phyloP scores from a whole-genome alignment of 2,797 vertebrate species.

The Morus bassanus region DNA sequence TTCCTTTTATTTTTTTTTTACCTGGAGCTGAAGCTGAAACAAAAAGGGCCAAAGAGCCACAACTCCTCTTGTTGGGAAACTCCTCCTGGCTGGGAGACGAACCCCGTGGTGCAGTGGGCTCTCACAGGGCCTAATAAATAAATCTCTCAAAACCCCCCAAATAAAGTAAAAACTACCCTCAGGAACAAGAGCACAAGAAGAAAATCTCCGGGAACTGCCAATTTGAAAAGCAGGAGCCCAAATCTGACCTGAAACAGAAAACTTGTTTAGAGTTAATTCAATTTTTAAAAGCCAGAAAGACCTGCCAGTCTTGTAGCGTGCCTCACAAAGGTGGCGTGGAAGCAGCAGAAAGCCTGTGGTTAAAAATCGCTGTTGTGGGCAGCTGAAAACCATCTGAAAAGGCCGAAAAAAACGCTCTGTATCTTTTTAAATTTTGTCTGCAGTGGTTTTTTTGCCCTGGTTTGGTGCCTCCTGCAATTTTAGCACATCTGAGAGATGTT shows the following conservation, averaged over 20 bases:
- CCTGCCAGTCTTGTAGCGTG: background rate
- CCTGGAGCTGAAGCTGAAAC: background rate
- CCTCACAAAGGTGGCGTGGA: background rate
- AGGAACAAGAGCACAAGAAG: background rate
- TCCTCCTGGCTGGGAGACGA: accelerated
- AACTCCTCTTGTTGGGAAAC: too few relatives aligned
- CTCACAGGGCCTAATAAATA: accelerated
- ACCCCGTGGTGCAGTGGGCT: accelerated
- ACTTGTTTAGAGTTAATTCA: background rate
- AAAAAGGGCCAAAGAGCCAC: background rate
- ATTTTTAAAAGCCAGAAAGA: background rate
- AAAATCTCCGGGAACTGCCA: accelerated
- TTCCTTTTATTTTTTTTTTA: too few relatives aligned
- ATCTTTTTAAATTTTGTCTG: background rate
- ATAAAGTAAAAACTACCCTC: background rate
- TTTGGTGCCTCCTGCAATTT: background rate
- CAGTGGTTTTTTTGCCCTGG: background rate
- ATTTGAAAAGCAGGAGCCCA: background rate
- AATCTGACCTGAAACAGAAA: background rate
- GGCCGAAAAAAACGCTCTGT: background rate
- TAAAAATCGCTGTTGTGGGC: background rate
- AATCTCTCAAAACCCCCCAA: background rate
- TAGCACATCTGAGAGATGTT: background rate
- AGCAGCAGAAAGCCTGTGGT: background rate
- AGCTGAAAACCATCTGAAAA: background rate